Percentiles rank a stretch among this genome's conserved stretches.
phyloP scores from a whole-genome alignment of 2,888 invertebrate species.

The Cosmopolites sordidus region DNA sequence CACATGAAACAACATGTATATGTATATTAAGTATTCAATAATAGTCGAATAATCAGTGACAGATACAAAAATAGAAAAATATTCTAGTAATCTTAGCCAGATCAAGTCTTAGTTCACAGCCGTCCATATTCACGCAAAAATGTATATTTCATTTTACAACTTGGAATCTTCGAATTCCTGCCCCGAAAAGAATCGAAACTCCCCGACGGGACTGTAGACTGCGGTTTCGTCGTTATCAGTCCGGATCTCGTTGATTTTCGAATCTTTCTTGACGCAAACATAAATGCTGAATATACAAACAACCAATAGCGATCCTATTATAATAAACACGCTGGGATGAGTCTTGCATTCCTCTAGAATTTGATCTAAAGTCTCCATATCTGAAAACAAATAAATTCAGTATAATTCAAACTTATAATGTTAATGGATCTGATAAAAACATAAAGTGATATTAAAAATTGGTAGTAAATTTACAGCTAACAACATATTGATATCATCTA shows the following conservation, averaged over 20 bases:
- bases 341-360: conserved; percentile 10
- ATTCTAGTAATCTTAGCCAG: too few relatives aligned
- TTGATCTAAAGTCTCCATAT: conserved; percentile 6
- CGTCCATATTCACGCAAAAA: not conserved
- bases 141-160: not conserved
- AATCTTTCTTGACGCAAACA: conserved; percentile 6
- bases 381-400: conserved; percentile 9
- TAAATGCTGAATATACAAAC: conserved; percentile 13
- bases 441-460: too few relatives aligned
- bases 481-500: too few relatives aligned
- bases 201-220: conserved; percentile 14
- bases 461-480: too few relatives aligned
- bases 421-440: too few relatives aligned
- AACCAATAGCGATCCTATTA: conserved; percentile 6
- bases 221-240: conserved; percentile 3
- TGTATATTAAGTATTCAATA: too few relatives aligned
- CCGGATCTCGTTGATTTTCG: not conserved
- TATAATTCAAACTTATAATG: too few relatives aligned
- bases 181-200: conserved; percentile 18
- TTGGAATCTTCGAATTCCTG: conserved; percentile 17
- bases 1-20: too few relatives aligned
- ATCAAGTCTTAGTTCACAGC: not conserved
- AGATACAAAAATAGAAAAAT: too few relatives aligned
- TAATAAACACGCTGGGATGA: conserved; percentile 19
- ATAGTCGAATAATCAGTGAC: too few relatives aligned